Evolutionary conservation across 2,888 invertebrate genomes (phyloP).

Genomic region (Aporophyla lueneburgensis): DNA sequence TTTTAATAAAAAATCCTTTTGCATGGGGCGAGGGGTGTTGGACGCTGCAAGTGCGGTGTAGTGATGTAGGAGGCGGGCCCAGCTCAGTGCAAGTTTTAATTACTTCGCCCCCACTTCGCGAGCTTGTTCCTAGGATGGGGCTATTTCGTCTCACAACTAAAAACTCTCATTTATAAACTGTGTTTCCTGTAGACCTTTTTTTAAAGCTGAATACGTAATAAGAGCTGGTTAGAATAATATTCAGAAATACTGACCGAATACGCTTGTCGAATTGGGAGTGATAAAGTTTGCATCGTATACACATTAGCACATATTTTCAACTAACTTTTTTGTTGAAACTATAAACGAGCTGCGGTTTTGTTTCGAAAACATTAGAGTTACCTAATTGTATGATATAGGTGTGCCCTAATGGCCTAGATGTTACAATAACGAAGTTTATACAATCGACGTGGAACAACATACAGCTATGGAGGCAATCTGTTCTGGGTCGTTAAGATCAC

Average conservation of each 20-base stretch:
- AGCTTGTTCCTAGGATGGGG: constrained; percentile 81
- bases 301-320: constrained; percentile 26
- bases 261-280: constrained; percentile 15
- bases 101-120: constrained; percentile 84
- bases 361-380: constrained; percentile 34
- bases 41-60: constrained; percentile 65
- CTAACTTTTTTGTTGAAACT: constrained; percentile 35
- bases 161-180: constrained; percentile 85
- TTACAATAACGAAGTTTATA: constrained; percentile 36
- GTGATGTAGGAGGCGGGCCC: constrained; percentile 65
- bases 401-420: constrained; percentile 39
- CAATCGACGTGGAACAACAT: constrained; percentile 30
- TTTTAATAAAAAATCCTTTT: constrained; percentile 71
- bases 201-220: constrained; percentile 75
- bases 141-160: constrained; percentile 84
- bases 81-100: constrained; percentile 85
- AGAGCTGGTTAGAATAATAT: constrained; percentile 42
- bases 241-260: constrained; percentile 20
- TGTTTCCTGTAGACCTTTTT: constrained; percentile 76
- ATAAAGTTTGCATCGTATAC: constrained; percentile 25
- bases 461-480: constrained; percentile 30
- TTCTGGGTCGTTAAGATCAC: constrained; percentile 60
- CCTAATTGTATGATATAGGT: constrained; percentile 24
- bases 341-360: constrained; percentile 28
- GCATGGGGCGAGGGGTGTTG: constrained; percentile 64